Percentiles rank a stretch among this genome's conserved stretches.
Evolutionary conservation across 2,797 vertebrate genomes (phyloP).

Genomic region (Gymnoscopelus braueri): DNA sequence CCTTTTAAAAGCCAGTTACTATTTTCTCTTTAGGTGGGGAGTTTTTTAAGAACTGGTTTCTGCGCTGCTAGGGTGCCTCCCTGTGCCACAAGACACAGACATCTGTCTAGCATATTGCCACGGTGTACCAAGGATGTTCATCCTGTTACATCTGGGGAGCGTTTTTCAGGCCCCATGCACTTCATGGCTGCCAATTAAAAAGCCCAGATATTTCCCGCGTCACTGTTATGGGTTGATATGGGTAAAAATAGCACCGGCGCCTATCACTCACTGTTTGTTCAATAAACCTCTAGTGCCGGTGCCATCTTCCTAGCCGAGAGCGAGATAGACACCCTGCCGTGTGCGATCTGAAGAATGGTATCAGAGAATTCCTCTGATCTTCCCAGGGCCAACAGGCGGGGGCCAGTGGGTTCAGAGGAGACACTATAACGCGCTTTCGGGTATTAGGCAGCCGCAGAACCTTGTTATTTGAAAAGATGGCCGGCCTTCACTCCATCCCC

Average conservation of each 20-base stretch:
- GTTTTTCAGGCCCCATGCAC: conserved; percentile 28
- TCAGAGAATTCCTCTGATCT: not conserved
- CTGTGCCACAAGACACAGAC: conserved; percentile 62
- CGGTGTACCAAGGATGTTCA: conserved; percentile 45
- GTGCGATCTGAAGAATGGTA: not conserved
- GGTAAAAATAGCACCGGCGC: not conserved
- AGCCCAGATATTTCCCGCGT: conserved; percentile 38
- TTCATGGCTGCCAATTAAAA: conserved; percentile 46
- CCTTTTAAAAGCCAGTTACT: conserved; percentile 55
- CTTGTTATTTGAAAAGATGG: conserved; percentile 43
- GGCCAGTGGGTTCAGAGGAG: conserved; percentile 15
- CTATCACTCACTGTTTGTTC: conserved; percentile 18
- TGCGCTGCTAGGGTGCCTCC: conserved; percentile 41
- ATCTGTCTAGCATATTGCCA: conserved; percentile 83
- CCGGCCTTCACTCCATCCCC: conserved; percentile 22
- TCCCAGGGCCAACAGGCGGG: not conserved
- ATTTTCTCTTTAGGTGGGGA: conserved; percentile 53
- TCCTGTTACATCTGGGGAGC: conserved; percentile 51
- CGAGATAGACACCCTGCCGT: conserved; percentile 4
- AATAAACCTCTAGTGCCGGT: not conserved
- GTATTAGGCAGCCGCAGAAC: conserved; percentile 17
- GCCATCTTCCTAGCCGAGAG: not conserved
- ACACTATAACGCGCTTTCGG: conserved; percentile 18
- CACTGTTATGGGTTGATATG: conserved; percentile 16
- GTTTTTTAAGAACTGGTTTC: conserved; percentile 58